Evolutionary conservation across 2,888 invertebrate genomes (phyloP).

Genomic region (Lasiommata megera): DNA sequence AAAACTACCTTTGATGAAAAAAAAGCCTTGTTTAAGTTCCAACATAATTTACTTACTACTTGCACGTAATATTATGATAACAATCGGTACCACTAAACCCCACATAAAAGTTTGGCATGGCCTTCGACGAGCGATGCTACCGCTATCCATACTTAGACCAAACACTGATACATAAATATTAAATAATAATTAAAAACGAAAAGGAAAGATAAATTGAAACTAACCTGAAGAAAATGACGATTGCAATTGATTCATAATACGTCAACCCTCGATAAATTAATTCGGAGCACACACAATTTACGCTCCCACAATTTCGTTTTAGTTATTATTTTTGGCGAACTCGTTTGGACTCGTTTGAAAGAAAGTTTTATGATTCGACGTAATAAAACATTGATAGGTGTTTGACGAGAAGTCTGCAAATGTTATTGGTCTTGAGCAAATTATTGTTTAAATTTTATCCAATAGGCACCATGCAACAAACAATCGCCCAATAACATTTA

Average conservation of each 20-base stretch:
- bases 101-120: not conserved
- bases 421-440: not conserved
- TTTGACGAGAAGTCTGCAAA: not conserved
- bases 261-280: slow-evolving; percentile 11
- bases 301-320: slow-evolving; percentile 1
- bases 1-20: too few relatives aligned
- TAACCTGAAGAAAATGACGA: slow-evolving; percentile 45
- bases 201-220: slow-evolving; percentile 26
- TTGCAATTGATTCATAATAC: slow-evolving; percentile 41
- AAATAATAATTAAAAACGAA: not conserved
- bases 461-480: not conserved
- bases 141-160: slow-evolving; percentile 4
- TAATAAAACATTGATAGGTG: not conserved
- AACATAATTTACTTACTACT: too few relatives aligned
- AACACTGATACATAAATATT: not conserved
- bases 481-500: not conserved
- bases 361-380: not conserved
- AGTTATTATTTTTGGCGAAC: slow-evolving; percentile 23
- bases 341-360: slow-evolving; percentile 25
- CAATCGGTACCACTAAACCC: not conserved
- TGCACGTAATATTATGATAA: not conserved
- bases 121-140: not conserved
- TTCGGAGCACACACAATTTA: slow-evolving; percentile 12
- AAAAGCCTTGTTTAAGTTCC: too few relatives aligned
- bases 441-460: not conserved